Base-by-base conservation (phyloP, 2,113 vertebrate species). In the Neotoma lepida region DNA sequence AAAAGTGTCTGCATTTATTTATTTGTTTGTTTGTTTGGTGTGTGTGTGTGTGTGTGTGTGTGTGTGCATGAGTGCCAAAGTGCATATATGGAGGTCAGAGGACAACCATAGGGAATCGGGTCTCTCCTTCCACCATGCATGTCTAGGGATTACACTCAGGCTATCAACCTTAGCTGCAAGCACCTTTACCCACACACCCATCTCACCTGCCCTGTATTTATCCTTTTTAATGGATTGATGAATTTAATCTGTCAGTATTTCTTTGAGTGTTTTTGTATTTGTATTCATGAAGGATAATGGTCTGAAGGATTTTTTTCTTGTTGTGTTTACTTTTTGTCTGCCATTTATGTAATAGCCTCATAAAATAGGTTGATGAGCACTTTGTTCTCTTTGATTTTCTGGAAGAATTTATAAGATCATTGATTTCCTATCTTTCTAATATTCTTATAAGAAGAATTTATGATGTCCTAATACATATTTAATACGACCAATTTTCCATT, bases 351-450 rank as follows among this genome's bases (percentile, higher is more conserved):
- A 77, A 81, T 39, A 39, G 22, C n/a, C 54, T 91, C 87, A 82
- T 68, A 73, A 73, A 86, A 80, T n/a, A 41, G 58, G 68, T 39
- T 33, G 51, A 14, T 6, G 91, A 74, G 44, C 41, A 35, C 12
- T 91, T 90, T 63, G 63, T 95, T 95, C 78, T 81, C 51, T 96
- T 84, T n/a, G 30, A 56, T 89, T 71, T 93, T 94, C 54, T 74
- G 85, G 44, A 95, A 92, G 22, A 71, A 64, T 74, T 74, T 88
- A 44, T 93, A 81, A 94, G 14, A 49, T 85, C n/a, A 61, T 18
- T 85, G 82, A 51, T 70, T 63, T 87, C 61, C 77, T 84, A 93
- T 93, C 8, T 68, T 82, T 49, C 73, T 88, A 80, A 66, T 56
- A 41, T 86, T 39, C 71, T 76, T 90, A 73, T 68, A 66, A 68